phyloP scores from a whole-genome alignment of 2,797 vertebrate genomes.

The Ataeniobius toweri region DNA sequence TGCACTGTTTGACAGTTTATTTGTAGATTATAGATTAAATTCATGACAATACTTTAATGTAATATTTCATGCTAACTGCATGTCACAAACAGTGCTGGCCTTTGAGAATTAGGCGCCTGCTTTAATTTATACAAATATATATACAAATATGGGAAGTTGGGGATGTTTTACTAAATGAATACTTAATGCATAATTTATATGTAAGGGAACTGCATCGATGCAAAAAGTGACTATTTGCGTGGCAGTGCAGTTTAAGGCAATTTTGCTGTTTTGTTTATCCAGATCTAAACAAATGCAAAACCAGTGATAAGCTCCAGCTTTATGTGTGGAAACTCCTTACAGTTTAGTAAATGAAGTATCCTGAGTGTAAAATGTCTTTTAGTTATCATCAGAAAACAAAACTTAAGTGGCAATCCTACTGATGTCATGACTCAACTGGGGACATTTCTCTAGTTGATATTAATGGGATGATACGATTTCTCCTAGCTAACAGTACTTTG shows the following conservation, averaged over 20 bases:
- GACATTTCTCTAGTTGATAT: conserved; percentile 35
- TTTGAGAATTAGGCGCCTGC: background rate
- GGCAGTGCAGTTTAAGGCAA: background rate
- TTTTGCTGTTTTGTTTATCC: background rate
- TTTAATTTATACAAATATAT: background rate
- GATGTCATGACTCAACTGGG: conserved; percentile 17
- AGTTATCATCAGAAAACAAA: background rate
- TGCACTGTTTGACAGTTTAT: background rate
- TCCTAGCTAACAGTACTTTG: conserved; percentile 11
- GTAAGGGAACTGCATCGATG: background rate
- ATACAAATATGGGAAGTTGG: background rate
- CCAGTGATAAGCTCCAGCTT: no score
- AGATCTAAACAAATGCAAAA: no score
- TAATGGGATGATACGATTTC: conserved; percentile 51
- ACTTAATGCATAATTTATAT: background rate
- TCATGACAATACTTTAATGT: background rate
- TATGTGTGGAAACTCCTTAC: background rate
- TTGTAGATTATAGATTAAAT: background rate
- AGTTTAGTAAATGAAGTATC: no score
- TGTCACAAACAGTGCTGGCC: background rate
- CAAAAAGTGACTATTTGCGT: background rate
- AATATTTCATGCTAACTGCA: background rate
- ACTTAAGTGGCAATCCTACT: conserved; percentile 19
- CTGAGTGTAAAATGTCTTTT: background rate
- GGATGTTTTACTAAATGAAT: background rate